These are phyloP conservation scores for Lasioglossum villosulum DNA, from an alignment of 2,888 invertebrate species.

Conservation along the genomic window DNA sequence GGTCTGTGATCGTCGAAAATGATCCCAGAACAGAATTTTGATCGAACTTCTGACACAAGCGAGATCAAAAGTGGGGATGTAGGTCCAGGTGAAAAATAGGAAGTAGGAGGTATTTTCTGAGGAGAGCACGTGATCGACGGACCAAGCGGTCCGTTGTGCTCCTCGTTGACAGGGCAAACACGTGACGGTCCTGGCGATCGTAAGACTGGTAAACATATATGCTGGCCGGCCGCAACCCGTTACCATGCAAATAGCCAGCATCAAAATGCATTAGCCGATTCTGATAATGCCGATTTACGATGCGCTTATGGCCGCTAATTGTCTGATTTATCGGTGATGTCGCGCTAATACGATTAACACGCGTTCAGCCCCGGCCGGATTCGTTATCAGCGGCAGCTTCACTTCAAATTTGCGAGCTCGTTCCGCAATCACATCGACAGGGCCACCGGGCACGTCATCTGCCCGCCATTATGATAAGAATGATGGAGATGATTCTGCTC, in stretches of 20 bases:
- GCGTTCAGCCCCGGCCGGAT: slow-evolving; percentile 36
- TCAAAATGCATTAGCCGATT: slow-evolving; percentile 71
- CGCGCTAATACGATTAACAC: slow-evolving; percentile 77
- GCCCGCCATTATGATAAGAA: background rate
- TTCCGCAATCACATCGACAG: slow-evolving; percentile 14
- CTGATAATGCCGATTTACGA: slow-evolving; percentile 80
- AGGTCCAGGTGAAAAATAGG: background rate
- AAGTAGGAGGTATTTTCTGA: background rate
- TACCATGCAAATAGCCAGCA: slow-evolving; percentile 69
- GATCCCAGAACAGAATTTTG: no score
- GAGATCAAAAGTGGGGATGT: no score
- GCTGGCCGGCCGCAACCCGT: slow-evolving; percentile 65
- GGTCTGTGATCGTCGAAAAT: no score
- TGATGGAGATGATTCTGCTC: background rate
- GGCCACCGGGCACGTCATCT: background rate
- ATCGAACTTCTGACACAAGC: no score
- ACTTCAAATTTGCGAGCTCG: slow-evolving; percentile 31
- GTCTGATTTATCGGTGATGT: slow-evolving; percentile 79
- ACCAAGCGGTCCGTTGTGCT: slow-evolving; percentile 12
- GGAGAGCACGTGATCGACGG: slow-evolving; percentile 15
- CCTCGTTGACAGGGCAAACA: slow-evolving; percentile 59
- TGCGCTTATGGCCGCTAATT: slow-evolving; percentile 79
- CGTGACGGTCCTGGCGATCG: slow-evolving; percentile 62
- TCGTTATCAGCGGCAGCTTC: slow-evolving; percentile 51
- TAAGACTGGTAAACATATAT: slow-evolving; percentile 67